Evolutionary conservation across 2,888 invertebrate genomes (phyloP).

Genomic region (Mellilla xanthometata): DNA sequence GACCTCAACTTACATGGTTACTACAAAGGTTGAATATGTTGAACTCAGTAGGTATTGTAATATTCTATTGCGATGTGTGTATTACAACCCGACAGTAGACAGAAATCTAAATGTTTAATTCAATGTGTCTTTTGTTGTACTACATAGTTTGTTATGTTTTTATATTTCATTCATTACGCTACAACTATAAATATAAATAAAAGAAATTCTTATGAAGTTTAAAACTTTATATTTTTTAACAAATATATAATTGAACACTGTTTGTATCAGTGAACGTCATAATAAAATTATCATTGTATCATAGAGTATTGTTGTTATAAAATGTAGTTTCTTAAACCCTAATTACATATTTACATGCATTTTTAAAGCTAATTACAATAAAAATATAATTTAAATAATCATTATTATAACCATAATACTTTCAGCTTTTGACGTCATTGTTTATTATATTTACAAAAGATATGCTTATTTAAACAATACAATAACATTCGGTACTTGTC

Average conservation of each 20-base stretch:
- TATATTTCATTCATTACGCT: no score
- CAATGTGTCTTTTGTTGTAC: no score
- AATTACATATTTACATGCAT: constrained; percentile 65
- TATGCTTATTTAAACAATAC: background rate
- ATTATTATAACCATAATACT: constrained; percentile 39
- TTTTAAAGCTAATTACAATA: constrained; percentile 55
- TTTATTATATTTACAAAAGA: constrained; percentile 31
- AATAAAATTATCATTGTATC: constrained; percentile 22
- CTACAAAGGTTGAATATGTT: no score
- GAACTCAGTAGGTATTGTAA: no score
- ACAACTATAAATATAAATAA: constrained; percentile 30
- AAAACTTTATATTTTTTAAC: constrained; percentile 80
- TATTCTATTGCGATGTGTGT: no score
- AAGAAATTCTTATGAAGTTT: constrained; percentile 47
- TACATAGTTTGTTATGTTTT: no score
- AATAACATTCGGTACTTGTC: background rate
- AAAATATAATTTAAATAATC: constrained; percentile 49
- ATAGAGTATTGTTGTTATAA: constrained; percentile 55
- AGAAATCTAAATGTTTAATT: no score
- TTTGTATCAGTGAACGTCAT: constrained; percentile 48
- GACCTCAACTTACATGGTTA: no score
- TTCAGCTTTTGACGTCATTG: constrained; percentile 33
- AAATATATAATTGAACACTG: constrained; percentile 76
- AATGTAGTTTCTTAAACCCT: constrained; percentile 26
- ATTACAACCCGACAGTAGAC: no score